Percentiles rank a stretch among this genome's conserved stretches.
Conservation (phyloP, 2,113 vertebrate genomes). For the Dermatemys mawii region DNA sequence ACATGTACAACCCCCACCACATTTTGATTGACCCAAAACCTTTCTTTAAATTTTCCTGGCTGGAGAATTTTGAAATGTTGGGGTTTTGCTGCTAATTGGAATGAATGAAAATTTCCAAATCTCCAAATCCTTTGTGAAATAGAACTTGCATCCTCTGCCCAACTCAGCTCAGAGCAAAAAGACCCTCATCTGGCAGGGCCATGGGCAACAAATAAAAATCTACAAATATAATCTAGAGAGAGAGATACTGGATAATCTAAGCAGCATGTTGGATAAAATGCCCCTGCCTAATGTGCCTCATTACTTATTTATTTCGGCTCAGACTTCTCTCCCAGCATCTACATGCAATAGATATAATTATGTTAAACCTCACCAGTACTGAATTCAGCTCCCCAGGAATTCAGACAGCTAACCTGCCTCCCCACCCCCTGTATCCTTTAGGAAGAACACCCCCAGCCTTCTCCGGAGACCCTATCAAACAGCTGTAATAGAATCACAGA, state of each 20-base stretch:
- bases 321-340: not conserved
- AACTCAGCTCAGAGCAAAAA: not conserved
- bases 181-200: not conserved
- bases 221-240: not conserved
- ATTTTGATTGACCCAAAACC: not conserved
- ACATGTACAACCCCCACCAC: not conserved
- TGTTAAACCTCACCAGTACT: not conserved
- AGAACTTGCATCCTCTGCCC: not conserved
- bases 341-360: not conserved
- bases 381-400: not conserved
- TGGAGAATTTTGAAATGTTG: not conserved
- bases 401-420: not conserved
- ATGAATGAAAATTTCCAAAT: not conserved
- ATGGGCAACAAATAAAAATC: not conserved
- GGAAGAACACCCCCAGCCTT: not conserved
- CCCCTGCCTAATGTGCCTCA: not conserved
- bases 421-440: not conserved
- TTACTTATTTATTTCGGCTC: not conserved
- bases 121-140: not conserved
- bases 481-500: not conserved
- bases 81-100: not conserved
- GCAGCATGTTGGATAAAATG: not conserved
- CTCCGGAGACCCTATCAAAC: not conserved
- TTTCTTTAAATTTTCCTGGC: not conserved
- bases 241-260: not conserved